Evolutionary conservation across 2,888 invertebrate genomes (phyloP), one percentile per base, ranked within the genome.

Genomic region (Gibbula magus): DNA sequence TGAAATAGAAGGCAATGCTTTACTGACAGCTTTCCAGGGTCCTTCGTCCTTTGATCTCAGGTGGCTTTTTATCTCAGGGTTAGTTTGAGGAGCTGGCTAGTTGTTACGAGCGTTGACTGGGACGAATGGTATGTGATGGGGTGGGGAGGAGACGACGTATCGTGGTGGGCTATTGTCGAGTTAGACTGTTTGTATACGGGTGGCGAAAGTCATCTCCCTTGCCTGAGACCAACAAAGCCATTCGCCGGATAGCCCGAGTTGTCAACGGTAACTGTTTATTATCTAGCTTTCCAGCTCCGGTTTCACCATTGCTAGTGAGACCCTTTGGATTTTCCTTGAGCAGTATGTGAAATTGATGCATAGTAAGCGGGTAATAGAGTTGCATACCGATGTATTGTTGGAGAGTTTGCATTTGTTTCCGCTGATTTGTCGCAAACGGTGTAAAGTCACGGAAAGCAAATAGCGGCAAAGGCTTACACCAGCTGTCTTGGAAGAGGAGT

Each of bases 401-500:
- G 54, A 73, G 25, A 54, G 45, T 74, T 51, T 54, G 53, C 54
- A 74, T 73, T 78, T 78, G 78, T 78, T 78, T 78, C 78, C 53
- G 56, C 78, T 78, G 67, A 78, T 78, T 78, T 78, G 78, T 78
- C 29, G 39, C 70, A 74, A 73, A 73, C 78, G 78, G 56, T 54
- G 35, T 54, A 78, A 78, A 78, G 78, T 78, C 78, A 78, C 78
- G 78, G 54, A 74, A 73, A 32, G 67, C 66, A 78, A 78, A 78
- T 73, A 78, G 35, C 35, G 54, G 70, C 53, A 70, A 73, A 39
- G 74, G 73, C 54, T 78, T 54, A 74, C 73, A 22, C 39, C 78
- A 78, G 78, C 78, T 78, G 78, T 45, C 77, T 61, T 29, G 32
- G 77, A 35, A 66, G 51, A 52, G 61, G 29, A 32, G 70, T 70